phyloP scores from a whole-genome alignment of 2,113 vertebrate genomes.

The Pachyramphus minor region DNA sequence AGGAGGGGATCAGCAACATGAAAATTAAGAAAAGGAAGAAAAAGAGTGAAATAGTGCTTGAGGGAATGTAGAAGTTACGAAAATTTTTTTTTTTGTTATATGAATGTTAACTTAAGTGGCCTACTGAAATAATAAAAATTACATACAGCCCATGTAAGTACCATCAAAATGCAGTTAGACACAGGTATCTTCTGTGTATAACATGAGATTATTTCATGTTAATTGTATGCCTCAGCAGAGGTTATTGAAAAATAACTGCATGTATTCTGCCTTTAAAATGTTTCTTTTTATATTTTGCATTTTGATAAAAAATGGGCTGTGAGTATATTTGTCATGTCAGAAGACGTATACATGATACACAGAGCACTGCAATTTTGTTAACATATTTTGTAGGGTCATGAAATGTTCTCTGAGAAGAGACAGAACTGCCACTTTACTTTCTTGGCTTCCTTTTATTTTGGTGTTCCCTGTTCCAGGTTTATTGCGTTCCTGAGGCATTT shows the following conservation, averaged over 20 bases:
- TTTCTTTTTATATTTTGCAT: neutral
- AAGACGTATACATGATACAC: neutral
- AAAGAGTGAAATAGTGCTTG: neutral
- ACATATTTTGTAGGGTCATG: neutral
- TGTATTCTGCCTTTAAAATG: neutral
- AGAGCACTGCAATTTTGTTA: neutral
- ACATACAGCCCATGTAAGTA: neutral
- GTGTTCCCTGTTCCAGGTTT: neutral
- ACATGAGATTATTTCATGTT: neutral
- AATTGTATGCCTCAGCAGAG: neutral
- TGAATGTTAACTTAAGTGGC: neutral
- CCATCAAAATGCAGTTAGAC: neutral
- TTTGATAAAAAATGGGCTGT: neutral
- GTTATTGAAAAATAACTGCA: neutral
- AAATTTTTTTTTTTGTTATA: neutral
- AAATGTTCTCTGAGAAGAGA: neutral
- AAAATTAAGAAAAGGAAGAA: neutral
- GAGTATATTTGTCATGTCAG: neutral
- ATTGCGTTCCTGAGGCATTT: neutral
- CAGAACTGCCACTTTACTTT: neutral
- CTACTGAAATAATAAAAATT: neutral
- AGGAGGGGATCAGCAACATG: neutral
- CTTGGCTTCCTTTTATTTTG: neutral
- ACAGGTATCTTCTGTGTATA: neutral
- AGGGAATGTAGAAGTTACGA: neutral